phyloP scores from a whole-genome alignment of 2,113 vertebrate species.

The Gallinago media region DNA sequence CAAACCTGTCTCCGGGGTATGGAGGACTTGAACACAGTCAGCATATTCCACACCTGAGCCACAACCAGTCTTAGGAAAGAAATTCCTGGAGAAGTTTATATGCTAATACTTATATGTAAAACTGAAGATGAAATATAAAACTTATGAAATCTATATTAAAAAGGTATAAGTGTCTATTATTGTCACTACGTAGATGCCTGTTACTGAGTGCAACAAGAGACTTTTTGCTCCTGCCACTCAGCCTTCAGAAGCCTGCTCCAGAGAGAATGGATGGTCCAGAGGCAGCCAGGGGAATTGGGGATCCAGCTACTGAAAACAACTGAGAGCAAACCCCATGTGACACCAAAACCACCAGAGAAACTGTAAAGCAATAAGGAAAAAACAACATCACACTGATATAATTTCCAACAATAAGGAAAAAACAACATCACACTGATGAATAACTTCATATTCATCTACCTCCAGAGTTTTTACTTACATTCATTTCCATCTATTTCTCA shows the following conservation, averaged over 20 bases:
- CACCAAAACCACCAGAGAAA: background rate
- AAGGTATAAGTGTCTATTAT: background rate
- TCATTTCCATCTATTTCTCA: background rate
- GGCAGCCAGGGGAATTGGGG: background rate
- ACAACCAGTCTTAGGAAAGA: background rate
- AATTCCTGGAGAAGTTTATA: constrained; percentile 34
- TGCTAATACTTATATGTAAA: background rate
- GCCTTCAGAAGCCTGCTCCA: background rate
- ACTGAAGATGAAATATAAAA: constrained; percentile 25
- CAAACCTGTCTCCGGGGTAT: background rate
- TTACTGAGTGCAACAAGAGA: background rate
- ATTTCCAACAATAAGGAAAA: background rate
- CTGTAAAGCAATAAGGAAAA: background rate
- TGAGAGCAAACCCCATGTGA: background rate
- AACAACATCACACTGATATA: background rate
- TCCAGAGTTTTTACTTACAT: background rate
- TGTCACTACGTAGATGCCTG: background rate
- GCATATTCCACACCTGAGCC: constrained; percentile 24
- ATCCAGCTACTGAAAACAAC: background rate
- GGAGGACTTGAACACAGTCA: constrained; percentile 3
- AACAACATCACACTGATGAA: background rate
- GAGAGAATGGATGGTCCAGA: background rate
- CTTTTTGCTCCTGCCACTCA: background rate
- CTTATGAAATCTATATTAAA: background rate
- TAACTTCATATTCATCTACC: background rate